These are phyloP conservation scores for Eumerus sabulonum DNA, from an alignment of 2,888 invertebrate genomes.

Conservation along the genomic window DNA sequence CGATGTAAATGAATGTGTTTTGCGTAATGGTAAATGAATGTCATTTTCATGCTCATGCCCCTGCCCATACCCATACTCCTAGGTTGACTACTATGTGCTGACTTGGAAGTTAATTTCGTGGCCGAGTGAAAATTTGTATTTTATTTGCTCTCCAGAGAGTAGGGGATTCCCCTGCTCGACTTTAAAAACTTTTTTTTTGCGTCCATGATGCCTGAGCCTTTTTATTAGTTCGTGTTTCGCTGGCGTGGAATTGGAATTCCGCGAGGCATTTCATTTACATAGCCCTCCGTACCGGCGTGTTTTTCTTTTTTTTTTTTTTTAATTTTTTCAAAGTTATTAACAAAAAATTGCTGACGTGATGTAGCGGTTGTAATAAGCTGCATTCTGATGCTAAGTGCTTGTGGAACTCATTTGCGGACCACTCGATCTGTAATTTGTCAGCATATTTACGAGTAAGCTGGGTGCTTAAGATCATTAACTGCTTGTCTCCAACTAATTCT, in stretches of 20 bases:
- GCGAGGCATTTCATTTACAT: too few relatives aligned
- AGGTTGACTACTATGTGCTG: not conserved
- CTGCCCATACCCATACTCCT: not conserved
- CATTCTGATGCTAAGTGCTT: too few relatives aligned
- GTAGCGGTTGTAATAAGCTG: too few relatives aligned
- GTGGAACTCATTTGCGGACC: too few relatives aligned
- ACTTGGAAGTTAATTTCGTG: conserved; percentile 45
- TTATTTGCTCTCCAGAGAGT: conserved; percentile 46
- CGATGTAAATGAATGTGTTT: conserved; percentile 25
- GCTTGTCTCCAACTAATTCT: too few relatives aligned
- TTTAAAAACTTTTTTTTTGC: conserved; percentile 6
- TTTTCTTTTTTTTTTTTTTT: conserved; percentile 37
- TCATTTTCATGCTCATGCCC: conserved; percentile 40
- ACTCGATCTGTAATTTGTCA: too few relatives aligned
- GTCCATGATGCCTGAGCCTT: conserved; percentile 14
- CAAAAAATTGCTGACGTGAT: too few relatives aligned
- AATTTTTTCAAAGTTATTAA: too few relatives aligned
- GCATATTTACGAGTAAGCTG: too few relatives aligned
- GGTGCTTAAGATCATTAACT: too few relatives aligned
- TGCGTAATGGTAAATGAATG: conserved; percentile 43
- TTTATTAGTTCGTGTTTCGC: conserved; percentile 34
- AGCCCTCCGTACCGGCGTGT: too few relatives aligned
- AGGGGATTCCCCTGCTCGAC: too few relatives aligned
- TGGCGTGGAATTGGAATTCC: conserved; percentile 53
- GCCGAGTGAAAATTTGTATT: conserved; percentile 51